phyloP scores from a whole-genome alignment of 2,797 vertebrate species.

The Peromyscus attwateri region DNA sequence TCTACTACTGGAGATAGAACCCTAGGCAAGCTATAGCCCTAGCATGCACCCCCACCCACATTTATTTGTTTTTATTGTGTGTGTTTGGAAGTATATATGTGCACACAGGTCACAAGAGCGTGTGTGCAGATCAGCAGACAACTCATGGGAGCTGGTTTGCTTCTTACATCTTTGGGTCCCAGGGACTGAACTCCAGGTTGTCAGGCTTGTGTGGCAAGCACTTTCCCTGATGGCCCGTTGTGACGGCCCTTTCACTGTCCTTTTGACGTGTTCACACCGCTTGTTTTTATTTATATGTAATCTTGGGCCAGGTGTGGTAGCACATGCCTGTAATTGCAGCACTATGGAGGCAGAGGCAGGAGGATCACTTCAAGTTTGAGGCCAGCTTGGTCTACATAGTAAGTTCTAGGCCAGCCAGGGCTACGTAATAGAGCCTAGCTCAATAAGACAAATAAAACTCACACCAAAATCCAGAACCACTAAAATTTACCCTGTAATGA shows the following conservation, averaged over 20 bases:
- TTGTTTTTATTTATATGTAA: neutral
- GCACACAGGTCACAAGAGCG: neutral
- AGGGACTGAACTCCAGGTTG: neutral
- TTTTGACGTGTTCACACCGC: too few species aligned
- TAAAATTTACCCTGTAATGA: neutral
- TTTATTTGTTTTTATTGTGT: neutral
- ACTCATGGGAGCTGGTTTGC: too few species aligned
- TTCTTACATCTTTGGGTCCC: neutral
- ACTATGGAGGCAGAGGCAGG: neutral
- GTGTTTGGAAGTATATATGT: neutral
- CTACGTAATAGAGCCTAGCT: neutral
- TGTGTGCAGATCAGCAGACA: neutral
- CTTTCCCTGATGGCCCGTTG: neutral
- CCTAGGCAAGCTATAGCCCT: neutral
- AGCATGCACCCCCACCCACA: neutral
- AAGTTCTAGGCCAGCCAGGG: neutral
- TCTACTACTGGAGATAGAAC: neutral
- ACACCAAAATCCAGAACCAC: neutral
- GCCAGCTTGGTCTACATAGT: neutral
- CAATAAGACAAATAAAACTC: neutral
- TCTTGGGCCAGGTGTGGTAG: neutral
- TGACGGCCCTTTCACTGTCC: neutral
- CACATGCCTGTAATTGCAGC: neutral
- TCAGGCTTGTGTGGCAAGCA: neutral
- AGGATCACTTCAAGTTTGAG: neutral